phyloP scores from a whole-genome alignment of 2,113 vertebrate species.

The Hippolais icterina region DNA sequence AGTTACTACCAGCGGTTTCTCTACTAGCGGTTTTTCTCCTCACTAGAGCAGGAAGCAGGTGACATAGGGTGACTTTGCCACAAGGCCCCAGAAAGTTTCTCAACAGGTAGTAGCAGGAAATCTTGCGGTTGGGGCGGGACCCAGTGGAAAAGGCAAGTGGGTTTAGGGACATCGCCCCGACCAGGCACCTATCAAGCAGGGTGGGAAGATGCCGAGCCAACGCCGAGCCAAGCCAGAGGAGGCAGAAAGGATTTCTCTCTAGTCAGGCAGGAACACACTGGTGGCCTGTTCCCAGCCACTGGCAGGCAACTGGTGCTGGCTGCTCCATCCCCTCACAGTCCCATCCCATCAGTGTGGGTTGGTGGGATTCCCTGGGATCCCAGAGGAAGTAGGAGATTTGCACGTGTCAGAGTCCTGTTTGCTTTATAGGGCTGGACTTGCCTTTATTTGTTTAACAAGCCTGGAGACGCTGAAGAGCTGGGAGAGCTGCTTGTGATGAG shows the following conservation, averaged over 20 bases:
- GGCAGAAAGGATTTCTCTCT: neutral
- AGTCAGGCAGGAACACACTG: neutral
- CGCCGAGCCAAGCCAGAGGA: accelerated
- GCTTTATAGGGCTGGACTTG: conserved; percentile 40
- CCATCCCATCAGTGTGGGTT: accelerated
- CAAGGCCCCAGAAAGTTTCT: neutral
- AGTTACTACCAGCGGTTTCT: accelerated
- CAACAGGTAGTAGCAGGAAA: conserved; percentile 43
- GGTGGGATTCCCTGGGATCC: neutral
- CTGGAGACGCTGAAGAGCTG: neutral
- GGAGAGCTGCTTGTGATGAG: neutral
- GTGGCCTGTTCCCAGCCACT: accelerated
- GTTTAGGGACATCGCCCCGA: accelerated
- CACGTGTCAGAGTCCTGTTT: conserved; percentile 53
- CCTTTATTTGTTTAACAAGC: conserved; percentile 57
- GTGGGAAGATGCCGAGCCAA: neutral
- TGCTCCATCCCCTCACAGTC: neutral
- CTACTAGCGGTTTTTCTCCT: neutral
- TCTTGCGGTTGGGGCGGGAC: neutral
- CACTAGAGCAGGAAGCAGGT: neutral
- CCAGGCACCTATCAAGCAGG: neutral
- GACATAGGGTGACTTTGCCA: neutral
- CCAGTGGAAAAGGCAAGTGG: neutral
- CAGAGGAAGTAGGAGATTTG: neutral
- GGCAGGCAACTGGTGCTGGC: neutral